Evolutionary conservation across 2,888 invertebrate genomes (phyloP), one percentile per base, ranked within the genome.

Genomic region (Cactoblastis cactorum): DNA sequence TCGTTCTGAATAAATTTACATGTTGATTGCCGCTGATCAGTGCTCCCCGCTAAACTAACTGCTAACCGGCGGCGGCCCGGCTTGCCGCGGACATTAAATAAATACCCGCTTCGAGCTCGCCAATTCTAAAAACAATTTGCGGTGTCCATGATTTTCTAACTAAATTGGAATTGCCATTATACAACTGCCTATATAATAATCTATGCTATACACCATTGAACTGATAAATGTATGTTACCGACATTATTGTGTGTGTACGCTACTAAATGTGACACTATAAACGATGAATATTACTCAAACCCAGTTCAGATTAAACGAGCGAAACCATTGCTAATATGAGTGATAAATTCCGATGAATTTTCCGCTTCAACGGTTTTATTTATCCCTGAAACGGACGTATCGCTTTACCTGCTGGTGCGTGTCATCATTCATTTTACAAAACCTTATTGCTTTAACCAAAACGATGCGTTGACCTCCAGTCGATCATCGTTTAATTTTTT

Each of bases 1-100:
- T 84, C 80, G 80, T 74, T 77, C 67, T 71, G 87, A 83, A 87
- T 87, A 85, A 80, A 87, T 87, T 87, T 82, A 78, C 87, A 87
- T 86, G 65, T 74, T 83, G 79, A 87, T 87, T 74, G 74, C 67
- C 65, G 65, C 67, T 80, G 84, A 85, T 83, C 79, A 77, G 74
- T 76, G 77, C 75, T 77, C 79, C 75, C 55, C 74, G 69, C 73
- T 79, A 75, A 77, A 74, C 73, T 71, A 75, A 72, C 76, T 74
- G 72, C 76, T 77, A 78, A 77, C 76, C 71, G 71, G 69, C 69
- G 71, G 69, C 69, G 69, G 69, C 69, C 69, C 66, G 60, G 67
- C 71, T 74, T 61, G 60, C 66, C 60, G 69, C 67, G 61, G 62
- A 69, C 65, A 74, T 72, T 75, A 65, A 72, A 74, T 77, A 75